Conservation (phyloP, 1,140 invertebrate genomes). For the Glossosoma conforme region DNA sequence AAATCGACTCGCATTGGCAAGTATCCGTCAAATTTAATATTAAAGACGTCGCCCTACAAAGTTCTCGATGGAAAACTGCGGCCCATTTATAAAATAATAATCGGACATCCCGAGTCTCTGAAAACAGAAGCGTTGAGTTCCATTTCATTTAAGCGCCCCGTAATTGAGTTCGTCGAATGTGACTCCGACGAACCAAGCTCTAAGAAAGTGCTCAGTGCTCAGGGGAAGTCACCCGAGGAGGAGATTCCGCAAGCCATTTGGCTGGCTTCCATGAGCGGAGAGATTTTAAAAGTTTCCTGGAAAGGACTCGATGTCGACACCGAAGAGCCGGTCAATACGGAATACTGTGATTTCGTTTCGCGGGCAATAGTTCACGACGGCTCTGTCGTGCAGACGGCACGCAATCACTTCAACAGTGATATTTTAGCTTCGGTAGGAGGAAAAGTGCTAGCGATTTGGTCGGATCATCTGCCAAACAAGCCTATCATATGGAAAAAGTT, state of each 20-base stretch:
- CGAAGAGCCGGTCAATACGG: slow-evolving; percentile 51
- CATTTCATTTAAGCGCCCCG: slow-evolving; percentile 38
- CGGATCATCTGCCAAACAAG: slow-evolving; percentile 41
- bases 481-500: slow-evolving; percentile 53
- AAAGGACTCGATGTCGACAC: slow-evolving; percentile 57
- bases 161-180: slow-evolving; percentile 32
- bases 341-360: slow-evolving; percentile 46
- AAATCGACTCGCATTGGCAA: slow-evolving; percentile 16
- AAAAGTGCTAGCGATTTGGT: slow-evolving; percentile 56
- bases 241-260: slow-evolving; percentile 40
- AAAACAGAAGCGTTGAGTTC: slow-evolving; percentile 40
- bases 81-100: slow-evolving; percentile 54
- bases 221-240: slow-evolving; percentile 38
- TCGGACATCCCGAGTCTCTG: slow-evolving; percentile 42
- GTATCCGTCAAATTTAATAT: slow-evolving; percentile 49
- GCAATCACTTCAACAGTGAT: slow-evolving; percentile 51
- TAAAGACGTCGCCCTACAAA: slow-evolving; percentile 54
- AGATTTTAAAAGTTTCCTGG: slow-evolving; percentile 52
- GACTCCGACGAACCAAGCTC: slow-evolving; percentile 45
- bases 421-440: slow-evolving; percentile 56
- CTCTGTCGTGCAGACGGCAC: slow-evolving; percentile 51
- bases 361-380: slow-evolving; percentile 60
- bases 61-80: slow-evolving; percentile 53
- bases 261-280: slow-evolving; percentile 47
- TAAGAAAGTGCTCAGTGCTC: too few species aligned